phyloP scores from a whole-genome alignment of 1,140 invertebrate genomes.

The Galleria mellonella region DNA sequence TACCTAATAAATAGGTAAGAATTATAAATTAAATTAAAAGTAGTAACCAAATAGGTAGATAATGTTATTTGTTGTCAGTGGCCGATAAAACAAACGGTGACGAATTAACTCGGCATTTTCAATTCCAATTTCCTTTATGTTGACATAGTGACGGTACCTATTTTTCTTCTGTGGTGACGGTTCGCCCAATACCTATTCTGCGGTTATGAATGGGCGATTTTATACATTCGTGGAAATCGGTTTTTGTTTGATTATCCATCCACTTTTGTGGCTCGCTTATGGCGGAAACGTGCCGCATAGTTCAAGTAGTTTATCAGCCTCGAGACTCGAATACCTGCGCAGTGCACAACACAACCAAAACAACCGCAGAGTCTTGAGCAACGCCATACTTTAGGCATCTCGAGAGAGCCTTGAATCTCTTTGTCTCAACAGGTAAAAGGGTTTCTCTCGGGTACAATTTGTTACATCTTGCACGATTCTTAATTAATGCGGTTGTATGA shows the following conservation, averaged over 20 bases:
- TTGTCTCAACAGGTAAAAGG: slow-evolving; percentile 26
- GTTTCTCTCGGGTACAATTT: slow-evolving; percentile 17
- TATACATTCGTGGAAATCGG: slow-evolving; percentile 38
- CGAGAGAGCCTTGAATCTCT: slow-evolving; percentile 34
- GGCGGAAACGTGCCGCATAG: slow-evolving; percentile 40
- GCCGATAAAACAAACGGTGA: too few relatives aligned
- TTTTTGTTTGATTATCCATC: slow-evolving; percentile 30
- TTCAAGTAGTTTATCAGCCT: slow-evolving; percentile 10
- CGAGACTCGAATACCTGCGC: too few relatives aligned
- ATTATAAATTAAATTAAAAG: too few relatives aligned
- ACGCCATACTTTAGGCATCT: slow-evolving; percentile 27
- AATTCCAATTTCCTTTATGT: too few relatives aligned
- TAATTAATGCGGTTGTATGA: slow-evolving; percentile 24
- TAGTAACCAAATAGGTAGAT: too few relatives aligned
- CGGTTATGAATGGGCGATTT: slow-evolving; percentile 52
- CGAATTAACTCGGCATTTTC: too few relatives aligned
- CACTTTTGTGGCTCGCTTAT: slow-evolving; percentile 17
- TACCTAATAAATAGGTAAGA: too few relatives aligned
- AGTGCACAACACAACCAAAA: slow-evolving; percentile 20
- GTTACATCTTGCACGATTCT: slow-evolving; percentile 20
- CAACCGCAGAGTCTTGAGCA: slow-evolving; percentile 38
- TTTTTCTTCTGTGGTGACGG: too few relatives aligned
- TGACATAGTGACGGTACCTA: too few relatives aligned
- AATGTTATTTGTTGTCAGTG: too few relatives aligned
- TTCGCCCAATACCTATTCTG: too few relatives aligned